phyloP scores from a whole-genome alignment of 1,140 invertebrate genomes.

The Euglossa dilemma region DNA sequence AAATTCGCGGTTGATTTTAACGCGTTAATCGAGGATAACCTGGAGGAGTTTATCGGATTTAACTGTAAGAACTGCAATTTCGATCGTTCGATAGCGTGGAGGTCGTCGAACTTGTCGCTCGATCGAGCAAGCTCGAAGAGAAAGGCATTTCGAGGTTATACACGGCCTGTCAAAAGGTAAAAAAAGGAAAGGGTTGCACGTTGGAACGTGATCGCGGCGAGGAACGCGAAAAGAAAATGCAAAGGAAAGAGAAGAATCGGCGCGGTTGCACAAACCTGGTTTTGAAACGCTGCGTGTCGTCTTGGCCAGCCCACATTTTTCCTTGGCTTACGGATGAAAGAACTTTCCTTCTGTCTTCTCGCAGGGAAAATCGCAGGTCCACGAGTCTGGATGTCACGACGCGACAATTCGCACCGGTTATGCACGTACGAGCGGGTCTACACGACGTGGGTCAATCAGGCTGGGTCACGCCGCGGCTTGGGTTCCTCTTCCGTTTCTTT shows the following conservation, averaged over 20 bases:
- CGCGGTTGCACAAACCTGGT: conserved; percentile 71
- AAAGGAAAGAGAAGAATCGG: not conserved
- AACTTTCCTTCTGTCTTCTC: not conserved
- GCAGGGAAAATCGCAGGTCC: not conserved
- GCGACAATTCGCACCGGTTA: conserved; percentile 45
- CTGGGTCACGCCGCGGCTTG: conserved; percentile 49
- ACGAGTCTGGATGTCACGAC: conserved; percentile 10
- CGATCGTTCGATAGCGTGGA: not conserved
- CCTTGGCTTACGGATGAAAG: not conserved
- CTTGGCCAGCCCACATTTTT: conserved; percentile 78
- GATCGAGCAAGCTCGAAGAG: conserved; percentile 26
- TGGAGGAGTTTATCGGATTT: conserved; percentile 21
- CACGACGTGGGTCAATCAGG: conserved; percentile 59
- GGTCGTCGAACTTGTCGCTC: conserved; percentile 37
- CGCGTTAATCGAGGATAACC: not conserved
- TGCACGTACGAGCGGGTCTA: conserved; percentile 33
- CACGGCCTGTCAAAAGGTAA: conserved; percentile 14
- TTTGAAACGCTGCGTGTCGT: conserved; percentile 77
- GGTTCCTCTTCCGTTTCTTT: conserved; percentile 43
- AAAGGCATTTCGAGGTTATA: conserved; percentile 49
- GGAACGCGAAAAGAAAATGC: conserved; percentile 21
- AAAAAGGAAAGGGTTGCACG: not conserved
- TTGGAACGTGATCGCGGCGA: not conserved
- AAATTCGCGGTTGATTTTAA: not conserved
- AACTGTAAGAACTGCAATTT: not conserved